phyloP scores from a whole-genome alignment of 2,113 vertebrate species.

The Python bivittatus region DNA sequence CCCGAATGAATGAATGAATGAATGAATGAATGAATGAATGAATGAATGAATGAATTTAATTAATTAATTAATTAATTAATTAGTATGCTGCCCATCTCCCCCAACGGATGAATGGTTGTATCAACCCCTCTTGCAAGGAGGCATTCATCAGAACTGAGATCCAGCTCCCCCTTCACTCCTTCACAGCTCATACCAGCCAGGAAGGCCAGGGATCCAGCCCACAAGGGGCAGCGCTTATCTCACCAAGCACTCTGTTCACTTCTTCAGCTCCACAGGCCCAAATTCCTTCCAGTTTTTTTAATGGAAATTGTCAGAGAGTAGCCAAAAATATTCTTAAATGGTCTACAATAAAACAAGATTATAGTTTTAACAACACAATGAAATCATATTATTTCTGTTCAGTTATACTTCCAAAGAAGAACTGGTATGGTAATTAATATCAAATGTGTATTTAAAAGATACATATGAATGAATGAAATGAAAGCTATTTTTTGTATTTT shows the following conservation, averaged over 20 bases:
- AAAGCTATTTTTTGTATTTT: slow-evolving; percentile 41
- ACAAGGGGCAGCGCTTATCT: not conserved
- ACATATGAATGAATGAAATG: too few relatives aligned
- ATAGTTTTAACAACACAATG: not conserved
- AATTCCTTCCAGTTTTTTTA: not conserved
- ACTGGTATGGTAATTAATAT: not conserved
- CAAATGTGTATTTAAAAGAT: not conserved
- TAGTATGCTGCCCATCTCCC: too few relatives aligned
- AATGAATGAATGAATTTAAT: too few relatives aligned
- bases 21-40: too few relatives aligned
- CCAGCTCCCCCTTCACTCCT: not conserved
- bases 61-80: too few relatives aligned
- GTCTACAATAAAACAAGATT: not conserved
- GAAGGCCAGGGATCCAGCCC: not conserved
- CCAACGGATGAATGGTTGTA: too few relatives aligned
- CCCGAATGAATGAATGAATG: too few relatives aligned
- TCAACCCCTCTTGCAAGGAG: not conserved
- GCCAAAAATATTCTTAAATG: not conserved
- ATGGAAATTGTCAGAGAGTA: not conserved
- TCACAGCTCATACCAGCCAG: not conserved
- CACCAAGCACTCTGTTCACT: not conserved
- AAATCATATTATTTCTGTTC: not conserved
- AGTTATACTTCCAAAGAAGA: not conserved
- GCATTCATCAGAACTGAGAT: not conserved
- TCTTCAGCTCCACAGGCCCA: not conserved